Base-by-base conservation (phyloP, 1,140 invertebrate genomes). In the Heliconius hermathena region DNA sequence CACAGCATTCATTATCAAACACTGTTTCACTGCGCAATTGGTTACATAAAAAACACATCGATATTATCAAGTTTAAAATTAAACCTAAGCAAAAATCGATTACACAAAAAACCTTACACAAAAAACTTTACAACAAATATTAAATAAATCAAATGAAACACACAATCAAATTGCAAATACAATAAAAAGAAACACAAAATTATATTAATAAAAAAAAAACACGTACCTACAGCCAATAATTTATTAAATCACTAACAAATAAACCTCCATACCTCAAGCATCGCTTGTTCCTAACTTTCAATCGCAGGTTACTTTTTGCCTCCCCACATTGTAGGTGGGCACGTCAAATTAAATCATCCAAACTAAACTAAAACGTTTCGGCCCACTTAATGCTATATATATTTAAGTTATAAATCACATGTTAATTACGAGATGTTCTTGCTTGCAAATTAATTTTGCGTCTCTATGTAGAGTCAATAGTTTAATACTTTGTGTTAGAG, bases 351-450 rank as follows among this genome's bases (percentile, higher is more conserved):
- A 57, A 57, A n/a, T n/a, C 54, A 57, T 57, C 54, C 54, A 57
- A 22, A 57, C 54, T 57, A 57, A 57, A 57, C 54, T 57, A 57
- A 57, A 57, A 57, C 20, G 54, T 57, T 57, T 22, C 54, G 54
- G n/a, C 54, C 54, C 54, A 57, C n/a, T 57, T 57, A 57, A 57
- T 57, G 22, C 18, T 22, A 57, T 57, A 22, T n/a, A 57, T 57
- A 57, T 57, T 57, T 57, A 57, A 57, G 54, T 57, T 57, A 57
- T 57, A 57, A 57, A 57, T 57, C 54, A 57, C 54, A 57, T 57
- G n/a, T 11, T 57, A 57, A 57, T 57, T 57, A 57, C n/a, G 9
- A 57, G 54, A 57, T 22, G 54, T 57, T 57, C 54, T 57, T 3
- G n/a, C 54, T 57, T 57, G 54, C 54, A 57, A 57, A 57, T 22